Evolutionary conservation across 2,797 vertebrate species (phyloP), one percentile per base, ranked within the genome.

Genomic region (Falco novaeseelandiae): DNA sequence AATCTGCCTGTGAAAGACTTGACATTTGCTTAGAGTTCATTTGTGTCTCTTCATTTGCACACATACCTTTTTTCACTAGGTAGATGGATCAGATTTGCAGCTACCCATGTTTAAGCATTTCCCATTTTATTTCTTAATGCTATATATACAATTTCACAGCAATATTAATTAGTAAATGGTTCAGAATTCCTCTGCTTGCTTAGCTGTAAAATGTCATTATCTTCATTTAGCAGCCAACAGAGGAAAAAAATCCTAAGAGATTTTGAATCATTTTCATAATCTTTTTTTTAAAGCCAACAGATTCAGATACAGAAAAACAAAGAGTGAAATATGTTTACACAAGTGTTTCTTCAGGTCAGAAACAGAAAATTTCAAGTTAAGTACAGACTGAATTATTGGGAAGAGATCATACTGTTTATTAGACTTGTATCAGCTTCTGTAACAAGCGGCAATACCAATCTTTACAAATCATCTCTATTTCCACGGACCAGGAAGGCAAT

Each of bases 141-240:
- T 49, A 26, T 46, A 17, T 49, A 17, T 58, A 62, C 46, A 69
- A 90, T 63, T 55, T 90, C 49, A 62, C 19, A 71, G 18, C 46
- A 79, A 16, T 40, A 69, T 30, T 72, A 80, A 42, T 44, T 63
- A 85, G n/a, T 3, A 69, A 90, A 62, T 67, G 29, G 48, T 49
- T 90, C 66, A 77, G 16, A 95, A 82, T 34, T 55, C 87, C 52
- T 57, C 48, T 89, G 40, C 52, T 91, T 65, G 14, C 61, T 86
- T 74, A 58, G 25, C 61, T 73, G 20, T 70, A 82, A 93, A 93
- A 57, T 2, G 0, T 87, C 46, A 91, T 10, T 79, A 48, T 95
- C 95, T 96, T 88, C 26, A 67, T 94, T 92, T 83, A 52, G 83
- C 83, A 58, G 80, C 62, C 26, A 80, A 85, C 29, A 48, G 61